phyloP scores from a whole-genome alignment of 2,797 vertebrate species.

The Megalops cyprinoides region DNA sequence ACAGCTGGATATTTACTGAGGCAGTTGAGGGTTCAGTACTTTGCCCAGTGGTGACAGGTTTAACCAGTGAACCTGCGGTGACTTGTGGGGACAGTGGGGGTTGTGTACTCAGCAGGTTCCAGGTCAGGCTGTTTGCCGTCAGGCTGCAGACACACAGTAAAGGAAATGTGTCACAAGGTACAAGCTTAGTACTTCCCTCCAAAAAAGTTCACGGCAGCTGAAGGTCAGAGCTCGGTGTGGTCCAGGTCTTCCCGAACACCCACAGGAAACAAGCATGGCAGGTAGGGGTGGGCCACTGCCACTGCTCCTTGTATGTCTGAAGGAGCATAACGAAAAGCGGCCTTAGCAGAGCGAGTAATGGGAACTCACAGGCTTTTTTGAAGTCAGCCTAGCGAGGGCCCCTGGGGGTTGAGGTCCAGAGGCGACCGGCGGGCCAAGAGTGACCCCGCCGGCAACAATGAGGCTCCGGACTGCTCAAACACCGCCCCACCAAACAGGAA shows the following conservation, averaged over 20 bases:
- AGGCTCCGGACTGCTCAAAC: constrained; percentile 10
- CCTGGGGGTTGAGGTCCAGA: background rate
- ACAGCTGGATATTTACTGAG: too few species aligned
- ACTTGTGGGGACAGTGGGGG: background rate
- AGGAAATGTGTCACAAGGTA: background rate
- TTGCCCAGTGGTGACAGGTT: too few species aligned
- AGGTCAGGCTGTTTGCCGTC: too few species aligned
- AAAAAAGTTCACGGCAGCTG: background rate
- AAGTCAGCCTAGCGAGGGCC: constrained; percentile 20
- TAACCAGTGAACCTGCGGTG: too few species aligned
- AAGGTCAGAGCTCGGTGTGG: background rate
- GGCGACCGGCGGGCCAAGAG: background rate
- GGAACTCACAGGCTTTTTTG: background rate
- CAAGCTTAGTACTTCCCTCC: background rate
- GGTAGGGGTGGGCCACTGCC: background rate
- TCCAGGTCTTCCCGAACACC: background rate
- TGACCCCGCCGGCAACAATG: constrained; percentile 20
- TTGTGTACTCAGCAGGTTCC: background rate
- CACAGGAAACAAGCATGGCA: background rate
- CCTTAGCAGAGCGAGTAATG: background rate
- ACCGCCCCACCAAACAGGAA: constrained; percentile 64
- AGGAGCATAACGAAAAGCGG: background rate
- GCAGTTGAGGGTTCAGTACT: too few species aligned
- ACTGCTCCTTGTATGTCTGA: background rate
- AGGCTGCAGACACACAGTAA: background rate